Evolutionary conservation across 2,888 invertebrate species (phyloP).

Genomic region (Folsomia manolachei): DNA sequence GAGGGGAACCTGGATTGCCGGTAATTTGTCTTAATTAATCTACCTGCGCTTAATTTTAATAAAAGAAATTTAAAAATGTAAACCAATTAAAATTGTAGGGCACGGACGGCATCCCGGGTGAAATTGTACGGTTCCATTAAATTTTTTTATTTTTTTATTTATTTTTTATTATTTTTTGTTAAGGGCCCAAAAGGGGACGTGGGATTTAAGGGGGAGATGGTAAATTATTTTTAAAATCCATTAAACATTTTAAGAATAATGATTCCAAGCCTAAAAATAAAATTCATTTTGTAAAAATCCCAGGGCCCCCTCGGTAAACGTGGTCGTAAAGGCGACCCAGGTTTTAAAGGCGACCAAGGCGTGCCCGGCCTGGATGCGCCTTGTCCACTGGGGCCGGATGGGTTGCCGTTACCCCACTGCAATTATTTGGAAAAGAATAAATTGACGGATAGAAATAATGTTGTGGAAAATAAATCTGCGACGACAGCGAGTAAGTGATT

Average conservation of each 20-base stretch:
- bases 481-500: neutral
- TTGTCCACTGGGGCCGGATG: slow-evolving; percentile 95
- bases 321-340: slow-evolving; percentile 87
- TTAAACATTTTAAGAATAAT: too few species aligned
- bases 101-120: slow-evolving; percentile 85
- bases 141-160: slow-evolving; percentile 24
- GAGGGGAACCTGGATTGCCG: slow-evolving; percentile 83
- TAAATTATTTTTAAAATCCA: slow-evolving; percentile 16
- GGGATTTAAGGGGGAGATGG: slow-evolving; percentile 78
- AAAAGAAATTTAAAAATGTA: slow-evolving; percentile 2
- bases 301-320: slow-evolving; percentile 83
- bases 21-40: slow-evolving; percentile 70
- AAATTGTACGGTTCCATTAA: slow-evolving; percentile 65
- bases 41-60: too few species aligned
- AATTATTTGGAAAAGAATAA: slow-evolving; percentile 10
- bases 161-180: neutral
- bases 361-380: slow-evolving; percentile 97
- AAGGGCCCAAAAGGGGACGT: slow-evolving; percentile 70
- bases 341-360: slow-evolving; percentile 85
- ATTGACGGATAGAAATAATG: neutral
- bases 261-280: neutral
- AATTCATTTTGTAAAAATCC: slow-evolving; percentile 45
- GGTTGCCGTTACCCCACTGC: slow-evolving; percentile 75
- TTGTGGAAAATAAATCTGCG: neutral
- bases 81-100: slow-evolving; percentile 69